Evolutionary conservation across 2,113 vertebrate species (phyloP).

Genomic region (Tachysurus fulvidraco): DNA sequence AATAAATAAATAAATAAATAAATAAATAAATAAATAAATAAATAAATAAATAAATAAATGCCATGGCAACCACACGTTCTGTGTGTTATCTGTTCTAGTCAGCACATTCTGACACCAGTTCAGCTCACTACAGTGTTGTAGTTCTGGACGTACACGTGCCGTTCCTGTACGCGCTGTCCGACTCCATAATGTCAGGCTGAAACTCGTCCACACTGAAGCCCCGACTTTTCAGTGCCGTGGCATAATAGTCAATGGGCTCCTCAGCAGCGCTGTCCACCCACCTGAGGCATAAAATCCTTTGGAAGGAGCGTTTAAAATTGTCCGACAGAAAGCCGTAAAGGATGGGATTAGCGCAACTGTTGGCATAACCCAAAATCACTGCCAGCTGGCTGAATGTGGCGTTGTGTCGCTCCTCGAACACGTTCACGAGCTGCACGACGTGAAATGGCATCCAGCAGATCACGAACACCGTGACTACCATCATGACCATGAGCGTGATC

Average conservation of each 20-base stretch:
- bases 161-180: conserved; percentile 80
- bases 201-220: conserved; percentile 87
- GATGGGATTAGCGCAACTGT: conserved; percentile 90
- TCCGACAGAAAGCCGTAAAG: conserved; percentile 90
- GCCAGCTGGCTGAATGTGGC: conserved; percentile 88
- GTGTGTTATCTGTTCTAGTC: conserved; percentile 27
- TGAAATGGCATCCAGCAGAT: conserved; percentile 95
- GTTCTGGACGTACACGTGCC: conserved; percentile 86
- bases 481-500: conserved; percentile 90
- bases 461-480: conserved; percentile 89
- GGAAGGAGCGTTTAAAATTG: conserved; percentile 90
- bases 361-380: conserved; percentile 86
- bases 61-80: conserved; percentile 3
- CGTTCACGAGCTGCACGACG: conserved; percentile 85
- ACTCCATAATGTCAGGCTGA: conserved; percentile 81
- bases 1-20: neutral
- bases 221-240: conserved; percentile 86
- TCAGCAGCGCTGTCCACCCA: conserved; percentile 88
- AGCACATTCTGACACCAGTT: neutral
- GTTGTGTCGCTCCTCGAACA: conserved; percentile 83
- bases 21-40: conserved; percentile 11
- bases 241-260: conserved; percentile 88
- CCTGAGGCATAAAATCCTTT: conserved; percentile 84
- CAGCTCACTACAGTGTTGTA: conserved; percentile 58
- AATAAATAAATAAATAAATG: neutral